Evolutionary conservation across 2,888 invertebrate species (phyloP).

Genomic region (Pimpla rufipes): DNA sequence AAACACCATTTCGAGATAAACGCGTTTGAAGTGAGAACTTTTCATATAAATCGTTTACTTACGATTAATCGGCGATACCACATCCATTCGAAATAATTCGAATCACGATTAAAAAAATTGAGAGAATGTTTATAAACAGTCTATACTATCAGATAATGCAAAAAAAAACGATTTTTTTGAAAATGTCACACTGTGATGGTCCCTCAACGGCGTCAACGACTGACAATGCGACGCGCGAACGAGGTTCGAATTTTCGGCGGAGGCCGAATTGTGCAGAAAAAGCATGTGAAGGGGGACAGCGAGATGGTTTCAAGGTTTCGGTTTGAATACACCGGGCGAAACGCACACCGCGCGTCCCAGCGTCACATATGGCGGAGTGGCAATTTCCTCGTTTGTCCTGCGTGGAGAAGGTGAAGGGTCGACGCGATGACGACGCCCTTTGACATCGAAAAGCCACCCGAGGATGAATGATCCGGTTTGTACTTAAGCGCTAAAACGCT

Average conservation of each 20-base stretch:
- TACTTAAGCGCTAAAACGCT: constrained; percentile 21
- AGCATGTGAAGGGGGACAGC: background rate
- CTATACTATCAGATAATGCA: no score
- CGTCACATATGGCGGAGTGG: constrained; percentile 50
- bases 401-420: constrained; percentile 34
- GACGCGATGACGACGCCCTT: constrained; percentile 54
- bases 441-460: constrained; percentile 48
- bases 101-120: no score
- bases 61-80: no score
- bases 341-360: no score
- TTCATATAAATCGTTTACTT: no score
- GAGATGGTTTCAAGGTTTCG: constrained; percentile 5
- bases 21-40: no score
- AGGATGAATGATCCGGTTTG: constrained; percentile 26
- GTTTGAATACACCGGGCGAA: constrained; percentile 36
- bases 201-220: no score
- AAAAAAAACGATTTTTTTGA: no score
- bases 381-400: constrained; percentile 40
- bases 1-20: no score
- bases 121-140: no score
- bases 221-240: constrained; percentile 46
- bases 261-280: constrained; percentile 15
- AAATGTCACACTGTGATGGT: no score
- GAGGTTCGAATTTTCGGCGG: constrained; percentile 52
- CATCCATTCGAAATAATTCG: no score